phyloP scores from a whole-genome alignment of 1,140 invertebrate species.

The Sitobion miscanthi region DNA sequence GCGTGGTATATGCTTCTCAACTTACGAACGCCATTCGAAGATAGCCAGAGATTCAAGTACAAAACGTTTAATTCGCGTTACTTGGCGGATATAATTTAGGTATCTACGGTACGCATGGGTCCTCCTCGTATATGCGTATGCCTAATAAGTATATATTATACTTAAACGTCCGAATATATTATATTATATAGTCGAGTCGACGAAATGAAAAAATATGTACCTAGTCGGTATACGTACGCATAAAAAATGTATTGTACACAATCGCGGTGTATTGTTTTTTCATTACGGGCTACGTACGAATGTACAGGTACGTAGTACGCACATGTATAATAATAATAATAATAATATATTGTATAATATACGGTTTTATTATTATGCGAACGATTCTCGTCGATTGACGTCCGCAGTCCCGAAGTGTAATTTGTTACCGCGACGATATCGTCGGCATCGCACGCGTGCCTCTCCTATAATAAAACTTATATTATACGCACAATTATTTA shows the following conservation, averaged over 20 bases:
- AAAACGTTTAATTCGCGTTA: conserved; percentile 32
- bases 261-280: background rate
- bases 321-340: background rate
- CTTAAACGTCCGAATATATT: too few relatives aligned
- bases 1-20: background rate
- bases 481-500: background rate
- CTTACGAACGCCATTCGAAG: background rate
- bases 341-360: background rate
- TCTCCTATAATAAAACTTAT: background rate
- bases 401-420: conserved; percentile 1
- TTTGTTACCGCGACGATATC: background rate
- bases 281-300: background rate
- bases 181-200: background rate
- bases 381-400: background rate
- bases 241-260: background rate
- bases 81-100: background rate
- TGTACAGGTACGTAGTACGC: background rate
- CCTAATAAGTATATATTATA: background rate
- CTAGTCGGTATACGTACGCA: too few relatives aligned
- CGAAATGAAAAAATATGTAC: background rate
- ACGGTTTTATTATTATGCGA: background rate
- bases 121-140: background rate
- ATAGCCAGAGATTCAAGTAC: conserved; percentile 6
- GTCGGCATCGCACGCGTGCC: background rate
- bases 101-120: background rate